Conservation (phyloP, 2,113 vertebrate genomes). For the Leuciscus idus region DNA sequence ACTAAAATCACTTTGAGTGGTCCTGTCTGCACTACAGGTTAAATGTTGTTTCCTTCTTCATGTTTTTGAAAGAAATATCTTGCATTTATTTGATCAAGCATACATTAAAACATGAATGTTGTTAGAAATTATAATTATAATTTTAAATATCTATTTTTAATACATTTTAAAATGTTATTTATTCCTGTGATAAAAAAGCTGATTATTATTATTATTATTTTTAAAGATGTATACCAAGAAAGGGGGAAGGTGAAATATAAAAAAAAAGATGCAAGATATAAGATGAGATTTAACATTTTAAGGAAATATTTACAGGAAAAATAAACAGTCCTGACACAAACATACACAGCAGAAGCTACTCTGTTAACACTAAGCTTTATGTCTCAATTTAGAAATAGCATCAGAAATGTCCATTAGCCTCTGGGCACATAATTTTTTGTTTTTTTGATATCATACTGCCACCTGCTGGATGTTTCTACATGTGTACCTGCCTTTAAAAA, state of each 20-base stretch:
- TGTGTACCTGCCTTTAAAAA: neutral
- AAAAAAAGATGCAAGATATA: neutral
- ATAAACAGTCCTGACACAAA: neutral
- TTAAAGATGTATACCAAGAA: neutral
- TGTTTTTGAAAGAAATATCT: too few species aligned
- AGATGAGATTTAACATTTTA: neutral
- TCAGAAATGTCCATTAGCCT: neutral
- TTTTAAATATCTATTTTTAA: too few species aligned
- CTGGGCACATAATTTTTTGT: too few species aligned
- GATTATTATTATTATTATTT: too few species aligned
- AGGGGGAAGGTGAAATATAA: neutral
- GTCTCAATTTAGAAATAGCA: neutral
- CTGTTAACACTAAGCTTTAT: neutral
- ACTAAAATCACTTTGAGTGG: neutral
- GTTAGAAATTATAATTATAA: too few species aligned
- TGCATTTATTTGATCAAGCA: too few species aligned
- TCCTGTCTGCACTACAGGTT: too few species aligned
- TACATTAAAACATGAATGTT: too few species aligned
- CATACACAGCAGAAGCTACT: neutral
- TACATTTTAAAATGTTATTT: too few species aligned
- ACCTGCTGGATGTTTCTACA: slow-evolving; percentile 40
- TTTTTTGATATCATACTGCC: neutral
- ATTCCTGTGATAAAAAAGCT: too few species aligned
- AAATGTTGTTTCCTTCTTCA: too few species aligned
- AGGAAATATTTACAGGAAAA: neutral